These are phyloP conservation scores for Oreochromis spilurus DNA, from an alignment of 2,113 vertebrate species.

Conservation along the genomic window DNA sequence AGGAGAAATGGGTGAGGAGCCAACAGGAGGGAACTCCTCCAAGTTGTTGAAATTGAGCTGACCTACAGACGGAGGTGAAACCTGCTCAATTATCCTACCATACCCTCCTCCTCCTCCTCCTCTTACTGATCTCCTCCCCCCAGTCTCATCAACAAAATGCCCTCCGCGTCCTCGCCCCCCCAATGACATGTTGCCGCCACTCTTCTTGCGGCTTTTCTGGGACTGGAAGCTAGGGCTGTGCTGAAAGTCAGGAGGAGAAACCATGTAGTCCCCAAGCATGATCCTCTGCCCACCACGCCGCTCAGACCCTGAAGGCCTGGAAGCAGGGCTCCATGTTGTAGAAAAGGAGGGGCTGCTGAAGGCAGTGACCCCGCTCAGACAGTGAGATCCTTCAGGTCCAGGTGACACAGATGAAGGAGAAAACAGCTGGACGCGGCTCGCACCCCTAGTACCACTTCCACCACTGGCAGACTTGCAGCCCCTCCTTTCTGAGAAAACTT, in stretches of 20 bases:
- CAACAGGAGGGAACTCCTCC: slow-evolving; percentile 95
- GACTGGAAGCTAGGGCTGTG: slow-evolving; percentile 51
- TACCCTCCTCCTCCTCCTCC: slow-evolving; percentile 38
- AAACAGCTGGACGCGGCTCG: slow-evolving; percentile 86
- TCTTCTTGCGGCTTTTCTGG: slow-evolving; percentile 75
- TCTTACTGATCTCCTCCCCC: slow-evolving; percentile 64
- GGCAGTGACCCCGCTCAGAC: slow-evolving; percentile 50
- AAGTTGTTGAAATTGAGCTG: slow-evolving; percentile 90
- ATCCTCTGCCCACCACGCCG: slow-evolving; percentile 72
- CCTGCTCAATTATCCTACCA: slow-evolving; percentile 47
- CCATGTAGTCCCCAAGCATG: slow-evolving; percentile 80
- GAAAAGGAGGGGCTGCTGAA: slow-evolving; percentile 76
- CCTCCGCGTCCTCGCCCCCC: slow-evolving; percentile 55
- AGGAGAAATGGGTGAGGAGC: slow-evolving; percentile 67
- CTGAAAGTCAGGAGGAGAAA: slow-evolving; percentile 66
- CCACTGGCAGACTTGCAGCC: slow-evolving; percentile 35
- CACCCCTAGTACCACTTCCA: slow-evolving; percentile 37
- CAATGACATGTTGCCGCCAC: slow-evolving; percentile 11
- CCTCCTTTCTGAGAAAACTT: slow-evolving; percentile 60
- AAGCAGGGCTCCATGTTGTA: slow-evolving; percentile 62
- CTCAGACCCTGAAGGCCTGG: slow-evolving; percentile 68
- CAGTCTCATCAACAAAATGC: slow-evolving; percentile 70
- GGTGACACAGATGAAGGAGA: slow-evolving; percentile 62
- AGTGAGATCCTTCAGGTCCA: slow-evolving; percentile 34
- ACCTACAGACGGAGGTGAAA: slow-evolving; percentile 60